Evolutionary conservation across 2,888 invertebrate genomes (phyloP), one percentile per base, ranked within the genome.

Genomic region (Plagodis pulveraria): DNA sequence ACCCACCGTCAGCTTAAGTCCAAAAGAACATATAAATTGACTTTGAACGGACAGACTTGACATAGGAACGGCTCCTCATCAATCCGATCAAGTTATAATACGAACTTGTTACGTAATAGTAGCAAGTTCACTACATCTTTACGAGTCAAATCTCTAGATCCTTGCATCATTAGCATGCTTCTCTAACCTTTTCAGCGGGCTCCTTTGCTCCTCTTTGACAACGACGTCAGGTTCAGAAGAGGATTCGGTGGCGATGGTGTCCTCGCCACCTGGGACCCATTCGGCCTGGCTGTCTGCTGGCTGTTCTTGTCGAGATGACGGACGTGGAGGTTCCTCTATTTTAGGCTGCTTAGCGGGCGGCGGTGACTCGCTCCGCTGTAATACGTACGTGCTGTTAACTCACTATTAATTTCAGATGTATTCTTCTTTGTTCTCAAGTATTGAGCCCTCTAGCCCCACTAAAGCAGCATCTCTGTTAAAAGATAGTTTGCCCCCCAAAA

Each of bases 361-460:
- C 0, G 91, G 91, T 0, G 91, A 89, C 65, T 91, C 91, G 62
- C 91, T 91, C 54, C 81, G 80, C 91, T 91, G 74, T 7, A 58
- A 58, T 10, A 42, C 11, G 38, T 8, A 8, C 9, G 9, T 5
- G 38, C 38, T 38, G 38, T 38, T 9, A 38, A 9, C 9, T 9
- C 5, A 9, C 8, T 8, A 6, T 4, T 6, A 6, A 38, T 38
- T 8, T 8, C 9, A 9, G 38, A 38, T 38, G 2, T 8, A 9
- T 1, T 8, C 38, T 8, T 22, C 4, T 22, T 22, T 22, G 22
- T 22, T 22, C 22, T 22, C 22, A 22, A 22, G 22, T 22, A 22
- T 22, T 22, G 22, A 22, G 22, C 22, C 4, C 22, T 22, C 22
- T 22, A 22, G 22, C 22, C 22, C 4, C 22, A n/a, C 22, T 22